Conservation (phyloP, 35 echinoderm and acorn worm species). For the Apostichopus japonicus region DNA sequence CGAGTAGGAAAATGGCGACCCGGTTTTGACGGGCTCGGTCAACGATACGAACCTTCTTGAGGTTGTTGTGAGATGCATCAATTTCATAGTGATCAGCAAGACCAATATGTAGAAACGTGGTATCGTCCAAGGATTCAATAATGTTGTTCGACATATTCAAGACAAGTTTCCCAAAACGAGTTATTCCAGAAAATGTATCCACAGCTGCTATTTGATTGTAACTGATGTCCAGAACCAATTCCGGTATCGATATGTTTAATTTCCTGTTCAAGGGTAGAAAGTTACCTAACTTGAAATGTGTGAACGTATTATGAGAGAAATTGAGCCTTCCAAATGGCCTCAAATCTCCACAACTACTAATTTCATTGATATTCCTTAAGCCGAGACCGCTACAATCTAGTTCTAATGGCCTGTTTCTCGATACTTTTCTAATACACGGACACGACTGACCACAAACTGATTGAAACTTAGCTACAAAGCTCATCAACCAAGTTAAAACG, state of each 20-base stretch:
- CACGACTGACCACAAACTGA: neutral
- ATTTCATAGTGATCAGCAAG: neutral
- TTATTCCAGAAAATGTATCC: neutral
- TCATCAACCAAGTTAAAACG: neutral
- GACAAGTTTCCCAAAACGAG: neutral
- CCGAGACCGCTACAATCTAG: slow-evolving; percentile 1
- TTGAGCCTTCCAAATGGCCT: neutral
- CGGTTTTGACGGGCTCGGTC: neutral
- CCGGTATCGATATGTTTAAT: neutral
- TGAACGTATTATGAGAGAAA: neutral
- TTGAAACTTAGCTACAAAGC: neutral
- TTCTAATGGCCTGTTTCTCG: neutral
- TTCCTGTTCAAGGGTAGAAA: neutral
- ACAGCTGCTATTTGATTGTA: neutral
- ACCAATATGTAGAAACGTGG: neutral
- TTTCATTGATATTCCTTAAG: neutral
- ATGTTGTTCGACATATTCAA: neutral
- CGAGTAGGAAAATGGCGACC: neutral
- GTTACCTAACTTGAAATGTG: neutral
- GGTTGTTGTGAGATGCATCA: neutral
- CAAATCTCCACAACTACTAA: neutral
- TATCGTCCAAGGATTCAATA: neutral
- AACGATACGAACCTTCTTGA: neutral
- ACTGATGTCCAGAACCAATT: neutral
- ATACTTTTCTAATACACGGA: neutral